Evolutionary conservation across 2,113 vertebrate genomes (phyloP), one percentile per base, ranked within the genome.

Genomic region (Prionailurus viverrinus): DNA sequence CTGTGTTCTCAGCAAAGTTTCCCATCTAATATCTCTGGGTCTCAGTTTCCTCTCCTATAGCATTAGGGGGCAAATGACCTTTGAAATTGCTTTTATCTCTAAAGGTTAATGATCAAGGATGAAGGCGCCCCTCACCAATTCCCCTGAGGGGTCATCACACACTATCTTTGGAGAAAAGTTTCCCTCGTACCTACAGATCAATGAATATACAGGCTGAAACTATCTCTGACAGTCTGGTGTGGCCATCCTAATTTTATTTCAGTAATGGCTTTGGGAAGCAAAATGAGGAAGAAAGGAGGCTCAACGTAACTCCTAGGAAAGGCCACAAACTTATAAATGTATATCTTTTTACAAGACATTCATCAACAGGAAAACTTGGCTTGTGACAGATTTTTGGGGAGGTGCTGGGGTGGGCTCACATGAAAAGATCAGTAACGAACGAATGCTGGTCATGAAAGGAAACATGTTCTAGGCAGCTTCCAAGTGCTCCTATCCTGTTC

Each of bases 101-200:
- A 63, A 69, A 81, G 39, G 76, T 83, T 94, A 94, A 68, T 39
- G 55, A 80, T 87, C 31, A 74, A 79, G 15, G 65, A 90, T 82
- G 78, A 91, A 80, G 45, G 55, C 3, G n/a, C 11, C 21, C 89
- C 48, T 87, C 4, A 10, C 36, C 48, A 79, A 12, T 41, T 80
- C 61, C 91, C 51, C 55, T 31, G 65, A 94, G 51, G 81, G 55
- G 31, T 53, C 74, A 93, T 41, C 63, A 53, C 19, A 5, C 4
- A 21, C 11, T 33, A 25, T 66, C 73, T 95, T 95, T 76, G 73
- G 73, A 96, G 79, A 89, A 85, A 92, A 78, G 23, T 61, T 86
- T 83, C 74, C 6, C 18, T 93, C 33, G 89, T 92, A 93, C 84
- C 36, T 63, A 73, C 0, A 74, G 21, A 88, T 87, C 33, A 73